These are phyloP conservation scores for Sinosuthora webbiana DNA, from an alignment of 2,113 vertebrate species.

Conservation along the genomic window DNA sequence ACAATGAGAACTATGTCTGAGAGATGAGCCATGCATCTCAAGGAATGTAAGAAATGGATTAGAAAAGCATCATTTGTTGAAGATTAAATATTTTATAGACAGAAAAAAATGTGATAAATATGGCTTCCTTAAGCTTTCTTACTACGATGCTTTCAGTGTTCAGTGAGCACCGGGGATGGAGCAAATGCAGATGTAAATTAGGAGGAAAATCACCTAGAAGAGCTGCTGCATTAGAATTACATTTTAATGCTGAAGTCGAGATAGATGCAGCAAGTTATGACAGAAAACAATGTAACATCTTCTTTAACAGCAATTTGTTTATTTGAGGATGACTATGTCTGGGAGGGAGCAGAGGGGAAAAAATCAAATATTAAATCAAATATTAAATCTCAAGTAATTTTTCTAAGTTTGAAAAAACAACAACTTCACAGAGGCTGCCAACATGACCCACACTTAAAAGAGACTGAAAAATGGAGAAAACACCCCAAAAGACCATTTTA, in stretches of 20 bases:
- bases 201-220: not conserved
- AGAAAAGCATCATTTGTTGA: not conserved
- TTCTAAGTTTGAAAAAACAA: not conserved
- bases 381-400: not conserved
- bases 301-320: not conserved
- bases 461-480: not conserved
- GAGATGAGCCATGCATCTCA: not conserved
- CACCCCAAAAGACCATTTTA: not conserved
- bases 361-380: too few species aligned
- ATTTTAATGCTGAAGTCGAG: not conserved
- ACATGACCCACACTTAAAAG: not conserved
- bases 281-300: not conserved
- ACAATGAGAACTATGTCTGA: not conserved
- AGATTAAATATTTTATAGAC: not conserved
- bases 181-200: not conserved
- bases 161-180: not conserved
- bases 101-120: not conserved
- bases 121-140: not conserved
- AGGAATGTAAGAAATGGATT: not conserved
- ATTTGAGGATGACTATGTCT: not conserved
- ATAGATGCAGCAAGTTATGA: not conserved
- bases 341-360: not conserved
- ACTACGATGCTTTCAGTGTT: not conserved
- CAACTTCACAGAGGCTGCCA: not conserved
- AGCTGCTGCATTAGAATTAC: not conserved